These are phyloP conservation scores for Parnassius apollo DNA, from an alignment of 2,888 invertebrate species.

Conservation along the genomic window DNA sequence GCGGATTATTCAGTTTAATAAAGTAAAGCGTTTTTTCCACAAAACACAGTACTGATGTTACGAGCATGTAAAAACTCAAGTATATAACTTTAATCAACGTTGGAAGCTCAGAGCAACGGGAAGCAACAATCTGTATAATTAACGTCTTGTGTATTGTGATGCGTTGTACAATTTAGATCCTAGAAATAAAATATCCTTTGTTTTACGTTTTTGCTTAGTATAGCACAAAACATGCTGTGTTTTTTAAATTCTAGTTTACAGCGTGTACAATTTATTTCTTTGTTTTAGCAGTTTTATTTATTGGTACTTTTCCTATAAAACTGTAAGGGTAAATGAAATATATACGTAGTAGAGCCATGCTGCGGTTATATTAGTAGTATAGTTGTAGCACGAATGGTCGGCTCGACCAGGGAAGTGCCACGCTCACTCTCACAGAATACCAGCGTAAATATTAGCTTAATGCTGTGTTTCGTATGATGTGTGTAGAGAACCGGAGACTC, in stretches of 20 bases:
- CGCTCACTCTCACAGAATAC: too few relatives aligned
- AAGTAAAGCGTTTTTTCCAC: too few relatives aligned
- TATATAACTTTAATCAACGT: conserved; percentile 4
- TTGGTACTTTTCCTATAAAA: too few relatives aligned
- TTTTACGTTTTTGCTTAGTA: conserved; percentile 16
- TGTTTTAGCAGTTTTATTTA: not conserved
- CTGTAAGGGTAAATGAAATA: too few relatives aligned
- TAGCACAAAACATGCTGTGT: conserved; percentile 1
- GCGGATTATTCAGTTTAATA: too few relatives aligned
- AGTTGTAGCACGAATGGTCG: too few relatives aligned
- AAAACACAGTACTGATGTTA: not conserved
- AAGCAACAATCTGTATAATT: conserved; percentile 23
- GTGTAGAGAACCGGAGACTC: too few relatives aligned
- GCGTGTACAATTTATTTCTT: not conserved
- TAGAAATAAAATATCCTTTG: conserved; percentile 16
- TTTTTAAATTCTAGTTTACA: not conserved
- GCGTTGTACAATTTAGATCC: conserved; percentile 21
- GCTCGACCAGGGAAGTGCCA: too few relatives aligned
- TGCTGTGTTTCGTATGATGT: too few relatives aligned
- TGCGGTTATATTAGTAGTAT: too few relatives aligned
- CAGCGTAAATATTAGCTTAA: too few relatives aligned
- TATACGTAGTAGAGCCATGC: too few relatives aligned
- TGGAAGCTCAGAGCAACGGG: not conserved
- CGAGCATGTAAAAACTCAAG: not conserved
- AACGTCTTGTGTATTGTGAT: conserved; percentile 22